Evolutionary conservation across 2,113 vertebrate species (phyloP).

Genomic region (Tachuris rubrigastra): DNA sequence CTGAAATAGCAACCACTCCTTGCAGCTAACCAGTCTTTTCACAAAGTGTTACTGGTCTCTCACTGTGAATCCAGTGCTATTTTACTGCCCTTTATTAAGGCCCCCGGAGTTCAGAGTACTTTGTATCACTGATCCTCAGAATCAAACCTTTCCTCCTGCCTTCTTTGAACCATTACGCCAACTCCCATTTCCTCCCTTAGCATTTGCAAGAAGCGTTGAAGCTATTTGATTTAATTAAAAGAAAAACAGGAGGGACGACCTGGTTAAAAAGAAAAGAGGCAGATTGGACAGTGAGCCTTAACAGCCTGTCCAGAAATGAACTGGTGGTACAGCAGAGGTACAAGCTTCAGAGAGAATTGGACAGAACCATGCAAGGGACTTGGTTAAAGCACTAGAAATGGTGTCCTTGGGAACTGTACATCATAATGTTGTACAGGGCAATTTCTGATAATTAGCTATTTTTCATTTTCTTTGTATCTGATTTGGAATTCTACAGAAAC

Average conservation of each 20-base stretch:
- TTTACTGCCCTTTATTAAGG: neutral
- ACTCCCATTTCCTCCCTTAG: neutral
- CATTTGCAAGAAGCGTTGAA: neutral
- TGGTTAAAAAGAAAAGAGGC: neutral
- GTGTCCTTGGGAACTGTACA: neutral
- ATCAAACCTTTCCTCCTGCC: neutral
- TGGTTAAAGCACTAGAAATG: neutral
- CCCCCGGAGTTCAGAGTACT: neutral
- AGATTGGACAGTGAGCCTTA: neutral
- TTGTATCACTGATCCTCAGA: neutral
- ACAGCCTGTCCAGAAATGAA: neutral
- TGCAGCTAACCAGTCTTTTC: neutral
- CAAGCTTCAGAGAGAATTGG: neutral
- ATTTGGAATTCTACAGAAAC: neutral
- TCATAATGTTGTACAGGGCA: fast-evolving
- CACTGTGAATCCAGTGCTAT: neutral
- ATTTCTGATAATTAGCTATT: neutral
- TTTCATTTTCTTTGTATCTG: neutral
- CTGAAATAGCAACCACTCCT: neutral
- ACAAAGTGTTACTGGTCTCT: neutral
- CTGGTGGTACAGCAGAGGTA: neutral
- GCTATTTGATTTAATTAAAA: neutral
- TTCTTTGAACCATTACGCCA: neutral
- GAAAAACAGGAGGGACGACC: neutral
- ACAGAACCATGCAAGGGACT: fast-evolving